Base-by-base conservation (phyloP, 2,113 vertebrate genomes). In the Tonatia bakeri region DNA sequence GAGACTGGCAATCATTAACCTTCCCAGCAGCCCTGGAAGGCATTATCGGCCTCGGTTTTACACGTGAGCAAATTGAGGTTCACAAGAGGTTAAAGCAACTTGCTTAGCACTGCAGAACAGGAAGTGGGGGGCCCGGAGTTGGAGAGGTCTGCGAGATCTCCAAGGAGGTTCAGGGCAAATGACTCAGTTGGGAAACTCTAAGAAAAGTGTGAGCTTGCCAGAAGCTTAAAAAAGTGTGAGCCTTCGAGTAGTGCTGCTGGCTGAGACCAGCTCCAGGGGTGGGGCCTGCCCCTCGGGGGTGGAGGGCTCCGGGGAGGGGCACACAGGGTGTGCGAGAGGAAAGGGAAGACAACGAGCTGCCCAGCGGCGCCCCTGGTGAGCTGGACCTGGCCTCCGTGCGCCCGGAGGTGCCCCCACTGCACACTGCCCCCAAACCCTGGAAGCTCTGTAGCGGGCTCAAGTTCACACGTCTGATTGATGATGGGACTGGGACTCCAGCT, bases 321-420 rank as follows among this genome's bases (percentile, higher is more conserved):
- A 5, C 3, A 0, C 2, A 47, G 56, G 52, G 14, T 11, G 1
- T 0, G 1, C n/a, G 9, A 1, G 1, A 61, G 69, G 33, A 36
- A 24, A 47, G 36, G 54, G 28, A 33, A 28, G 0, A 5, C n/a
- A 33, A 13, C 45, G 2, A 56, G 56, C 38, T 12, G 11, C 14
- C 56, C 1, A 11, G 31, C 11, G 3, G 22, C 0, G 14, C 52
- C 33, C 9, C 31, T 15, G 47, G 33, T 4, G 28, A 61, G 9
- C 59, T 13, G 22, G 72, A 52, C 45, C 61, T 15, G n/a, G 12
- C 28, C 24, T 56, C 40, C 6, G 80, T 2, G 1, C 0, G 3
- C n/a, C 81, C 6, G 61, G 56, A 72, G 22, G 12, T 8, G 26
- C 19, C 43, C 36, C 33, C 11, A n/a, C n/a, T 52, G 36, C 11